Evolutionary conservation across 2,888 invertebrate species (phyloP), one percentile per base, ranked within the genome.

Genomic region (Ypsolopha sequella): DNA sequence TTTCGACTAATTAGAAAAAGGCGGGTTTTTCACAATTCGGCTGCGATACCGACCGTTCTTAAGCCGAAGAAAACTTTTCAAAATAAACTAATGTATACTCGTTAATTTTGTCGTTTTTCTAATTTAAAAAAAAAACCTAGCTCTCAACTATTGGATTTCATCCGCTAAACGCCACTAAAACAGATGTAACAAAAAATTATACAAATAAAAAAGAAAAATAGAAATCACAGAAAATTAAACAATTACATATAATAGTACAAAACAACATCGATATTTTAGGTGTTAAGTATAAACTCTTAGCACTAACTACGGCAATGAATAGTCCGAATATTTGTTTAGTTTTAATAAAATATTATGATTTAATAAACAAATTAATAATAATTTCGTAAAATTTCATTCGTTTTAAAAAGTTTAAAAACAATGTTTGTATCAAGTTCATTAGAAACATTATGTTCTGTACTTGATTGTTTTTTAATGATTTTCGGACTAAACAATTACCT

Each of bases 171-270:
- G 73, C 53, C 63, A 69, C 65, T 63, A 66, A 60, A 64, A 66
- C 34, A 49, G 24, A 14, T 47, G 65, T 65, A 73, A 69, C 66
- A 72, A 68, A 70, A 68, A 68, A 63, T 59, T 65, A 70, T 54
- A 48, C 43, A 52, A 45, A 48, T 36, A 41, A 41, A 51, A 10
- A 67, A 69, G 63, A 71, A 73, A 66, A 65, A 70, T 64, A 58
- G 70, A 70, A 80, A 85, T 81, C 82, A 85, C 82, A 82, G 80
- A 78, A 77, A 76, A 69, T 61, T 60, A 75, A 75, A 76, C 68
- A 71, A 70, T 70, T 70, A 80, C 66, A 73, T 65, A 24, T 24
- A 66, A 68, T 66, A 50, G 34, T 45, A 68, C 61, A 53, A 54
- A 57, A 53, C 63, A 65, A 69, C 61, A 66, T 61, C 57, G 58